Evolutionary conservation across 2,888 invertebrate species (phyloP), one percentile per base, ranked within the genome.

Genomic region (Exephanes ischioxanthus): DNA sequence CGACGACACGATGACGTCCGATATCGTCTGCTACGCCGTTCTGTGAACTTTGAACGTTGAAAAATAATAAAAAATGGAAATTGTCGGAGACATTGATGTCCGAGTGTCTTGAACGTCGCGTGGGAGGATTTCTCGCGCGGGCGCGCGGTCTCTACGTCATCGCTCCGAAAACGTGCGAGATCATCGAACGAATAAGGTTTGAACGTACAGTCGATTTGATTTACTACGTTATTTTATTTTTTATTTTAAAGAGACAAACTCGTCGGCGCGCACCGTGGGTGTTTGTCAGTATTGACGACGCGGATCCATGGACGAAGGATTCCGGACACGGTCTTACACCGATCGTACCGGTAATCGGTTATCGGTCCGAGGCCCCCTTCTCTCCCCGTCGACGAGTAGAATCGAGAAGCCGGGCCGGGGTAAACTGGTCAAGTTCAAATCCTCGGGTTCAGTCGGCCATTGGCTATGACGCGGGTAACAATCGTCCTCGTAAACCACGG

Each of bases 371-470:
- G 70, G 30, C 67, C 80, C 82, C 86, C 82, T 77, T 77, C 80
- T 83, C 73, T 63, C 53, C 53, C 30, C 68, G 26, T n/a, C 75
- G 67, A 70, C 63, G 41, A 72, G 51, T 58, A 67, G 76, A 77
- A 78, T 37, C 45, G 73, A 78, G 76, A 67, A 84, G 79, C 68
- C 81, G 48, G 66, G 87, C 84, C 82, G 70, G 82, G 84, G 83
- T 77, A 88, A 89, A 89, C 88, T 89, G 91, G 90, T 92, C 91
- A 91, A 91, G 92, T 91, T 92, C 91, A 91, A 92, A 91, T 91
- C 91, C 84, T 88, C 87, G 85, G 84, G 89, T 90, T 90, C 91
- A 92, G 92, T 92, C 89, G 89, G 87, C 88, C 87, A 90, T 88
- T 88, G 87, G 88, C 90, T 88, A 90, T 90, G 89, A 88, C 90